phyloP scores from a whole-genome alignment of 2,888 invertebrate species.

The Nemotelus pantherinus region DNA sequence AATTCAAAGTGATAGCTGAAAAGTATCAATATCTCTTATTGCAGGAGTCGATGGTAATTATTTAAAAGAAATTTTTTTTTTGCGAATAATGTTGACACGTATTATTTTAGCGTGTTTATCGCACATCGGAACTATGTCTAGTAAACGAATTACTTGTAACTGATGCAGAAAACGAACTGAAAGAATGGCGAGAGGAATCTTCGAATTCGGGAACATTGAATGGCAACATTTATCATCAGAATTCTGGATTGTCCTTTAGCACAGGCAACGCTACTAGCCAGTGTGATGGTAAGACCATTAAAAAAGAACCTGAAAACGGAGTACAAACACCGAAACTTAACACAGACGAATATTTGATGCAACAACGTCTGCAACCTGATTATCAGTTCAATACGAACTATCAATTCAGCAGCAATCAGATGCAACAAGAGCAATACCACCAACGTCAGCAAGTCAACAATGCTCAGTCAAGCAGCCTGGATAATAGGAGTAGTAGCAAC shows the following conservation, averaged over 20 bases:
- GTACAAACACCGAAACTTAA: slow-evolving; percentile 39
- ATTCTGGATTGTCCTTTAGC: not conserved
- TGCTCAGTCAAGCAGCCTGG: not conserved
- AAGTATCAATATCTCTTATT: slow-evolving; percentile 78
- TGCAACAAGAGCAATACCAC: slow-evolving; percentile 18
- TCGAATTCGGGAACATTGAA: slow-evolving; percentile 48
- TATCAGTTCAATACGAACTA: not conserved
- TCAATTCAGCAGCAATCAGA: slow-evolving; percentile 10
- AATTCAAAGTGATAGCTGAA: slow-evolving; percentile 75
- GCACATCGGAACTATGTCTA: slow-evolving; percentile 81
- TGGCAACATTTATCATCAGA: slow-evolving; percentile 27
- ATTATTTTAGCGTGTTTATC: slow-evolving; percentile 71
- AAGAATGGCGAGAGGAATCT: slow-evolving; percentile 69
- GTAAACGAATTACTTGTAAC: slow-evolving; percentile 77
- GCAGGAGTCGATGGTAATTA: slow-evolving; percentile 80
- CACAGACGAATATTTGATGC: slow-evolving; percentile 19
- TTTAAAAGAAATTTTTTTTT: not conserved
- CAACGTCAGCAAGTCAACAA: not conserved
- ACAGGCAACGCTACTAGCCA: not conserved
- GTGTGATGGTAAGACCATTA: slow-evolving; percentile 49
- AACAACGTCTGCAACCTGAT: not conserved
- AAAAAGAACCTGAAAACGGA: slow-evolving; percentile 52
- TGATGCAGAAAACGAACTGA: slow-evolving; percentile 75
- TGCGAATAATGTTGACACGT: not conserved
- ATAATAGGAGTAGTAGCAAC: not conserved